Evolutionary conservation across 2,888 invertebrate genomes (phyloP).

Genomic region (Sisyra terminalis): DNA sequence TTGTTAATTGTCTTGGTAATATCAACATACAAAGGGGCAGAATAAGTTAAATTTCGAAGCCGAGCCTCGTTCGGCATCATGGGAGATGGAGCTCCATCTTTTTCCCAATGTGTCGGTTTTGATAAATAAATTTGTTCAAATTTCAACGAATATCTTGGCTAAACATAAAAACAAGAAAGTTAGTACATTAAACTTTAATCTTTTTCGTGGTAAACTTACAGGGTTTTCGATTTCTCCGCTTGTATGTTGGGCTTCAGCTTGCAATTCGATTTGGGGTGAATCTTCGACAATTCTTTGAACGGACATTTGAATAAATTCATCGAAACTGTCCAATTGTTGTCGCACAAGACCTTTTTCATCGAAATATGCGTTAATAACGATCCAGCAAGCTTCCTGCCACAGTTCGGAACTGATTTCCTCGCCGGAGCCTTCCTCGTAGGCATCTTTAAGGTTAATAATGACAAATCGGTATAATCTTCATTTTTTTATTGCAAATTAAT

Average conservation of each 20-base stretch:
- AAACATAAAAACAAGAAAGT: no score
- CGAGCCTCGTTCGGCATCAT: slow-evolving; percentile 99
- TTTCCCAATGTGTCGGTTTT: slow-evolving; percentile 99
- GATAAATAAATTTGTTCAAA: slow-evolving; percentile 99
- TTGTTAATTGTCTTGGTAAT: slow-evolving; percentile 92
- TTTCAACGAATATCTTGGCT: slow-evolving; percentile 80
- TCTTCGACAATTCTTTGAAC: slow-evolving; percentile 99
- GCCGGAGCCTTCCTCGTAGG: slow-evolving; percentile 70
- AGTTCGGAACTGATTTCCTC: slow-evolving; percentile 95
- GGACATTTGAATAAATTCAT: slow-evolving; percentile 99
- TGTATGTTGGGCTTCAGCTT: slow-evolving; percentile 94
- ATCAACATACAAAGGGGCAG: slow-evolving; percentile 97
- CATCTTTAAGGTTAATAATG: slow-evolving; percentile 17
- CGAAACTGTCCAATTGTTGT: slow-evolving; percentile 97
- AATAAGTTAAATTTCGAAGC: slow-evolving; percentile 91
- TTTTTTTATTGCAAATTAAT: background rate
- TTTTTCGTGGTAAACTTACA: slow-evolving; percentile 27
- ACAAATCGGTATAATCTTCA: background rate
- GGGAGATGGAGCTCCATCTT: slow-evolving; percentile 96
- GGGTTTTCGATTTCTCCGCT: slow-evolving; percentile 85
- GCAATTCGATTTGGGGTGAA: slow-evolving; percentile 92
- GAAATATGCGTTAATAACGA: slow-evolving; percentile 98
- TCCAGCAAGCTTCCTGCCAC: slow-evolving; percentile 99
- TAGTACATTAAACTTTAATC: no score
- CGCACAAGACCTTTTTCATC: slow-evolving; percentile 99